Base-by-base conservation (phyloP, 2,113 vertebrate species). In the Sterrhoptilus dennistouni region DNA sequence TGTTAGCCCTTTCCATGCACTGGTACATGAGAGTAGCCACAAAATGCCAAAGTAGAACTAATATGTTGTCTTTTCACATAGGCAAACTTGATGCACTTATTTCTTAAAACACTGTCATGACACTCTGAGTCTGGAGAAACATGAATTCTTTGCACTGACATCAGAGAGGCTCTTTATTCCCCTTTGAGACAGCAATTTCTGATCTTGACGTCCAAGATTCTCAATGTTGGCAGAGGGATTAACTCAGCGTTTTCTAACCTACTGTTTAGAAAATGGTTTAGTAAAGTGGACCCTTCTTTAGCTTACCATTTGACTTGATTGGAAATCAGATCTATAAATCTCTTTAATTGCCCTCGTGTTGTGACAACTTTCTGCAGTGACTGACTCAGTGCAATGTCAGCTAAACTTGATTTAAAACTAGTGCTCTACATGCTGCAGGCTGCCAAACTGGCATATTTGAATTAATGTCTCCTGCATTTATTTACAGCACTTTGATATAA, bases 361-460 rank as follows among this genome's bases (percentile, higher is more conserved):
- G 38, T 76, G 40, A 87, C 49, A 71, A 42, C 28, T 85, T 69
- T 70, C 56, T 87, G 45, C 36, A 57, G n/a, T n/a, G 40, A 56
- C 53, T 84, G 69, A 82, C 23, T 84, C 11, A 1, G 24, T 36
- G 28, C 10, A 56, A 47, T 8, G 25, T 68, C 57, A 88, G 45
- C 65, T 83, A 76, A 91, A 72, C 50, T 44, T 84, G 17, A 53
- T 78, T 87, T 92, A 38, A 90, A 93, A 76, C 25, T 33, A 45
- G 15, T 61, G 54, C 24, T 83, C 17, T 40, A 52, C 8, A 24
- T 35, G 8, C n/a, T 87, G 23, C 17, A 24, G 44, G 31, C 71
- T 95, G 89, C 87, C 89, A 95, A 92, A 89, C 23, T 45, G 44
- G 12, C 83, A 84, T 87, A 64, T 91, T 78, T 91, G 53, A 91